Percentiles rank a stretch among this genome's conserved stretches.
These are phyloP conservation scores for Heterotilapia buettikoferi DNA, from an alignment of 2,113 vertebrate species.

Conservation along the genomic window DNA sequence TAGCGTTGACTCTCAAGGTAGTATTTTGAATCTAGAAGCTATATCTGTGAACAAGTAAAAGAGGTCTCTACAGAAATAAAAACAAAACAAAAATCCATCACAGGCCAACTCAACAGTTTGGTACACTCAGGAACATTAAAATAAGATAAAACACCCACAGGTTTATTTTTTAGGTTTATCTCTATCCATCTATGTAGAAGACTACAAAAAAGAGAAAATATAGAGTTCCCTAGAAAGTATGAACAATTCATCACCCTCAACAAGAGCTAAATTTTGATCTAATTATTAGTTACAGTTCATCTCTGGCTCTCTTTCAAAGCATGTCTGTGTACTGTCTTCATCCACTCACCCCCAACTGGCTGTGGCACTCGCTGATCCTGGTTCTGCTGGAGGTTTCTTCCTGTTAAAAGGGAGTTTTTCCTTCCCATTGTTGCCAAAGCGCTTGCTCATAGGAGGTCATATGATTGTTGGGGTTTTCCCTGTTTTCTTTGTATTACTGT, in stretches of 20 bases:
- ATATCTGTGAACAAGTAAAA: not conserved
- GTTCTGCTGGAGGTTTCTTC: not conserved
- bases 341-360: not conserved
- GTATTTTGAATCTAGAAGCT: not conserved
- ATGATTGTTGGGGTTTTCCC: not conserved
- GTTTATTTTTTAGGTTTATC: not conserved
- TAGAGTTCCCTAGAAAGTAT: not conserved
- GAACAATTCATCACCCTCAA: not conserved
- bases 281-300: not conserved
- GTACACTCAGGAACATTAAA: not conserved
- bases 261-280: not conserved
- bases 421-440: not conserved
- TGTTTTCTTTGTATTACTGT: not conserved
- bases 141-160: not conserved
- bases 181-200: not conserved
- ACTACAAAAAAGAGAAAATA: not conserved
- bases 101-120: not conserved
- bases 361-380: not conserved
- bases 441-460: rapidly evolving
- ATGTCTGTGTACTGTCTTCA: not conserved
- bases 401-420: not conserved
- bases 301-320: not conserved
- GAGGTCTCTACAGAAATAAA: not conserved
- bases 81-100: not conserved
- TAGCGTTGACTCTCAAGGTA: not conserved